Percentiles rank a stretch among this genome's conserved stretches.
These are phyloP conservation scores for Isurus oxyrinchus DNA, from an alignment of 2,113 vertebrate genomes.

Conservation along the genomic window DNA sequence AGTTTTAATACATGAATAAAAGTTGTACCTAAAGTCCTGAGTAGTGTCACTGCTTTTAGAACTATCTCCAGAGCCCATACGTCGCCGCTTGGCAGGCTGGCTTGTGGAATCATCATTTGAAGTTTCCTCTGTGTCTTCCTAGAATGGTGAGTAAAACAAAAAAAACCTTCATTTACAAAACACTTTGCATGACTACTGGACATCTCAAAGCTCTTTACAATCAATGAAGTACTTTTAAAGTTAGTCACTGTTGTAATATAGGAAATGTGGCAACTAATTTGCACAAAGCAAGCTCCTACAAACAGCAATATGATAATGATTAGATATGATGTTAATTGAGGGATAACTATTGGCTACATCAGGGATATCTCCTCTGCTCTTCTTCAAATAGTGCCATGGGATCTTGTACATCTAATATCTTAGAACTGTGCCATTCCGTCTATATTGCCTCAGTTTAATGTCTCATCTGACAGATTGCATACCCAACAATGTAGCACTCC, in stretches of 20 bases:
- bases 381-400: not conserved
- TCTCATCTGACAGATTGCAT: not conserved
- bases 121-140: constrained; percentile 75
- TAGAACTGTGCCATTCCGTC: too few species aligned
- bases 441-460: too few species aligned
- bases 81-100: constrained; percentile 79
- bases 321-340: too few species aligned
- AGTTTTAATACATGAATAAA: not conserved
- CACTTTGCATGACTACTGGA: not conserved
- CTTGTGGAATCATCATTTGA: constrained; percentile 77
- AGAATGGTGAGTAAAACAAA: not conserved
- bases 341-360: too few species aligned
- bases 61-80: constrained; percentile 93
- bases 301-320: too few species aligned
- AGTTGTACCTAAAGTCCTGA: constrained; percentile 77
- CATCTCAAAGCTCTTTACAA: not conserved
- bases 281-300: not conserved
- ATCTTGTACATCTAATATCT: not conserved
- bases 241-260: not conserved
- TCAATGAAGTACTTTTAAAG: not conserved
- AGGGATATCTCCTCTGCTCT: too few species aligned
- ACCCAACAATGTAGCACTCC: not conserved
- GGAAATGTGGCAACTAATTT: not conserved
- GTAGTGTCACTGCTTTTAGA: constrained; percentile 88
- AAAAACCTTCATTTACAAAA: not conserved